phyloP scores from a whole-genome alignment of 2,888 invertebrate species.

The Aphodius sticticus region DNA sequence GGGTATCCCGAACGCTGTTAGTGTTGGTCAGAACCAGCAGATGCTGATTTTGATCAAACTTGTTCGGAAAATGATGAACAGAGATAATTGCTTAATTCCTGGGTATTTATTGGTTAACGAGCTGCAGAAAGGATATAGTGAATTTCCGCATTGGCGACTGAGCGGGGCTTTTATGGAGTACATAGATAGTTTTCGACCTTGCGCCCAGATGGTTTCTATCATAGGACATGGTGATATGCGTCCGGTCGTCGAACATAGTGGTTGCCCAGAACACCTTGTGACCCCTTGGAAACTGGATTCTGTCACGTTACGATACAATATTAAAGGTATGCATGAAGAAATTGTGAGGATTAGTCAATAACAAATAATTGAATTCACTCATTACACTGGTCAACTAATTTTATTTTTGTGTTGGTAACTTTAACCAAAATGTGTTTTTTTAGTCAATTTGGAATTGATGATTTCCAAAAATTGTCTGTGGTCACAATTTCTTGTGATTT shows the following conservation, averaged over 20 bases:
- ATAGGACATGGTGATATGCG: conserved; percentile 90
- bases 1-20: conserved; percentile 78
- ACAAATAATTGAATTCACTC: neutral
- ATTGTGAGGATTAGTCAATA: no score
- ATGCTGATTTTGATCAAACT: conserved; percentile 82
- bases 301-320: conserved; percentile 72
- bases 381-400: neutral
- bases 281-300: conserved; percentile 95
- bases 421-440: no score
- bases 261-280: conserved; percentile 87
- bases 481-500: no score
- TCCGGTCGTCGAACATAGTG: conserved; percentile 93
- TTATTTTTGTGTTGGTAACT: no score
- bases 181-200: conserved; percentile 90
- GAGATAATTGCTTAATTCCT: conserved; percentile 90
- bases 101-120: conserved; percentile 96
- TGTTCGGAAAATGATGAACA: conserved; percentile 88
- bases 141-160: conserved; percentile 94
- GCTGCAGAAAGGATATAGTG: conserved; percentile 87
- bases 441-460: no score
- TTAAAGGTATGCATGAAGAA: conserved; percentile 62
- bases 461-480: no score
- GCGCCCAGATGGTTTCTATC: conserved; percentile 96
- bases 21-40: conserved; percentile 83
- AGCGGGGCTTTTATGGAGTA: conserved; percentile 86